Evolutionary conservation across 2,888 invertebrate genomes (phyloP), one percentile per base, ranked within the genome.

Genomic region (Steinernema carpocapsae): DNA sequence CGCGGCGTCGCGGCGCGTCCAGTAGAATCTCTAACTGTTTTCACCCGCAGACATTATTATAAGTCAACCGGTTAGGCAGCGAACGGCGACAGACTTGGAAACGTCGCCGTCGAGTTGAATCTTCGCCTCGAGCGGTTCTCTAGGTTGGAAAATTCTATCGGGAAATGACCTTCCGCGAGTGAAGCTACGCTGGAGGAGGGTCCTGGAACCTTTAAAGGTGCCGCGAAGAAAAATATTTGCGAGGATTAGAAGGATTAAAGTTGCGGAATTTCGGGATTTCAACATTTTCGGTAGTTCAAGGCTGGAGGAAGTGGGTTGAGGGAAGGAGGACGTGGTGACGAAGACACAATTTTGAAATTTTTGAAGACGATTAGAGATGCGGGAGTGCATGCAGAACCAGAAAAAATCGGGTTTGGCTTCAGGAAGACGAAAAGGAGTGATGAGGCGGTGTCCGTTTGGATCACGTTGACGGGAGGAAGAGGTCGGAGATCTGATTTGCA

Each of bases 141-240:
- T 32, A 64, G 26, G 32, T n/a, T 64, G 64, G 32, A 64, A 64
- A 29, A n/a, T 64, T 64, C 64, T 32, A 37, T 17, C 17, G 37
- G 29, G 64, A 32, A 64, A 22, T 64, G 64, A 64, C 64, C 64
- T 37, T 64, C 24, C 29, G 26, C 17, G 64, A 32, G 1, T 17
- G 37, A 10, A 37, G 37, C 37, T 37, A 37, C 37, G 37, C 37
- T 37, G 37, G 37, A 37, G 37, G 37, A 37, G 64, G 32, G 1
- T 64, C 37, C 10, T 10, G 26, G 32, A 32, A 48, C 32, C 17
- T 64, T 32, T 64, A 26, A 64, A 32, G 64, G 19, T 14, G 48
- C 48, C 48, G 48, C 48, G 48, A 64, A 64, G 19, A 4, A 12
- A 26, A 12, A 32, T 64, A 19, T 37, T 29, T 17, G 64, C 12